phyloP scores from a whole-genome alignment of 2,113 vertebrate species.

The Pristiophorus japonicus region DNA sequence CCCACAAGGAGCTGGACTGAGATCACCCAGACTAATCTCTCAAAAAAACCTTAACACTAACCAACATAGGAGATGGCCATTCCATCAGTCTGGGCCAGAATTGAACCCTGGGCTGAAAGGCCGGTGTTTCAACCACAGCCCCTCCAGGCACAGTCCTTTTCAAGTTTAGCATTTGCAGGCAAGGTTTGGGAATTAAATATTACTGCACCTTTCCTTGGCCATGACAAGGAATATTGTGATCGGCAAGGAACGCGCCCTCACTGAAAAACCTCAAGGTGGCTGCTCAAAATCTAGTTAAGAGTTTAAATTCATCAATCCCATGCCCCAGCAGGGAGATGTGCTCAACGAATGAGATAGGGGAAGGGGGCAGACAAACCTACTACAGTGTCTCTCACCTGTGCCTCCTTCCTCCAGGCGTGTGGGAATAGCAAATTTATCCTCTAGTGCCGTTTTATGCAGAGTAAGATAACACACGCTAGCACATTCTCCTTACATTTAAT shows the following conservation, averaged over 20 bases:
- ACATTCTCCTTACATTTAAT: not conserved
- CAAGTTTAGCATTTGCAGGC: not conserved
- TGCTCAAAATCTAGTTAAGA: not conserved
- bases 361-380: not conserved
- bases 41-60: too few species aligned
- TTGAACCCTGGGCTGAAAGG: too few species aligned
- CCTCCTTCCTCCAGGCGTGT: not conserved
- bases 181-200: not conserved
- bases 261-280: not conserved
- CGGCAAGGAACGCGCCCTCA: not conserved
- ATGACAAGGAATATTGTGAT: not conserved
- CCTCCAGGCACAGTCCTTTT: not conserved
- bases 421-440: not conserved
- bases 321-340: not conserved
- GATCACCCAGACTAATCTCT: too few species aligned
- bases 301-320: not conserved
- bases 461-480: not conserved
- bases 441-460: not conserved
- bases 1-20: too few species aligned
- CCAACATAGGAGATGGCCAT: too few species aligned
- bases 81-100: too few species aligned
- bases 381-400: not conserved
- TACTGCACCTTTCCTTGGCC: not conserved
- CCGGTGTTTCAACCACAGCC: not conserved
- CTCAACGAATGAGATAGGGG: not conserved